Evolutionary conservation across 2,797 vertebrate species (phyloP).

Genomic region (Coilia nasus): DNA sequence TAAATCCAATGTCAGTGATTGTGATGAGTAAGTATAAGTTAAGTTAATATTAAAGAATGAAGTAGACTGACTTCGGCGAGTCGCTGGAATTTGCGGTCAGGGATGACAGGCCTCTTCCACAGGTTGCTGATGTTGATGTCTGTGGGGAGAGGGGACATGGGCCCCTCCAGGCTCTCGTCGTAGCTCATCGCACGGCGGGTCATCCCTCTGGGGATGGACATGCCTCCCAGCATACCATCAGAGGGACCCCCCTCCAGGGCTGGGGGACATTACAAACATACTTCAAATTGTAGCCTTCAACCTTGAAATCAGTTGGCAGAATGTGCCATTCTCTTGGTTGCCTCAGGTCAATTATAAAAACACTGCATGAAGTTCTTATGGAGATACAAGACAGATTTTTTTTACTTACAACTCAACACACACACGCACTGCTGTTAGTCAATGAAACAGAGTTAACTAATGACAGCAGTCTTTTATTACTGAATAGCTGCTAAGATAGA

Average conservation of each 20-base stretch:
- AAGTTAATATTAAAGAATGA: neutral
- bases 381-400: neutral
- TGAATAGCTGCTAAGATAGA: neutral
- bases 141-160: conserved; percentile 87
- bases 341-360: neutral
- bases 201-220: conserved; percentile 84
- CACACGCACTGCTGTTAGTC: neutral
- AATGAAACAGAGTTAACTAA: neutral
- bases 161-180: conserved; percentile 85
- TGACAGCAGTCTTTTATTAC: neutral
- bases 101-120: conserved; percentile 91
- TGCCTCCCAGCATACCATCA: conserved; percentile 71
- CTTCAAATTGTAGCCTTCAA: neutral
- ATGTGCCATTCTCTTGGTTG: neutral
- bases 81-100: conserved; percentile 86
- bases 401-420: neutral
- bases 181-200: conserved; percentile 86
- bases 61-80: conserved; percentile 78
- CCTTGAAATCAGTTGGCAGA: neutral
- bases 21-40: no score
- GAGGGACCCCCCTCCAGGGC: conserved; percentile 56
- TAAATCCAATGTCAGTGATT: neutral
- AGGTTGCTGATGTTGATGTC: conserved; percentile 81
- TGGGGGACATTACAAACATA: conserved; percentile 16
- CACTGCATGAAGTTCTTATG: neutral